phyloP scores from a whole-genome alignment of 2,888 invertebrate genomes.

The Cylloceria caligata region DNA sequence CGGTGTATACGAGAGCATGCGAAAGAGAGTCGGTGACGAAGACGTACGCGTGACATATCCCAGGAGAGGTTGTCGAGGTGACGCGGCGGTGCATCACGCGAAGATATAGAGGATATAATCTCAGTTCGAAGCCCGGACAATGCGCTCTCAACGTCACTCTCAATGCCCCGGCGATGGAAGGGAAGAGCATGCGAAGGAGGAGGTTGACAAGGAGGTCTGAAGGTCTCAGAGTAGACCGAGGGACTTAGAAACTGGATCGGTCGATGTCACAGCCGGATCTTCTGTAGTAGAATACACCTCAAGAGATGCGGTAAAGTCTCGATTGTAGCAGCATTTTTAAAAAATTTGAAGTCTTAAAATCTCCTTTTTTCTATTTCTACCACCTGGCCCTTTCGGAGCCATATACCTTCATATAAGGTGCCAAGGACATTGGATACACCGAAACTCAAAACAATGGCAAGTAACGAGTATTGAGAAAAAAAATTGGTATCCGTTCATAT shows the following conservation, averaged over 20 bases:
- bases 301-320: too few relatives aligned
- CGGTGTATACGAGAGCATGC: neutral
- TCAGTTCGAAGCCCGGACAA: slow-evolving; percentile 76
- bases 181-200: slow-evolving; percentile 55
- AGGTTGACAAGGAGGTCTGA: slow-evolving; percentile 17
- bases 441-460: too few relatives aligned
- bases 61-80: slow-evolving; percentile 46
- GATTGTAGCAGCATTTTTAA: too few relatives aligned
- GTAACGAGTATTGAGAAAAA: too few relatives aligned
- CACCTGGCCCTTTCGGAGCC: too few relatives aligned
- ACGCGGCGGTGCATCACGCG: slow-evolving; percentile 32
- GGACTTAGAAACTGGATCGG: slow-evolving; percentile 73
- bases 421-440: too few relatives aligned
- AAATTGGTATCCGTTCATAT: too few relatives aligned
- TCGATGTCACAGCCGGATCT: slow-evolving; percentile 54
- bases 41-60: slow-evolving; percentile 33
- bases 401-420: too few relatives aligned
- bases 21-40: neutral
- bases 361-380: too few relatives aligned
- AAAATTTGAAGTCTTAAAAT: too few relatives aligned
- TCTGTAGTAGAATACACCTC: neutral
- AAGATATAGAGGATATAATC: slow-evolving; percentile 69
- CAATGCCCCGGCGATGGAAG: slow-evolving; percentile 73
- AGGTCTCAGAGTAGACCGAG: slow-evolving; percentile 64
- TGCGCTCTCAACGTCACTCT: slow-evolving; percentile 80